Percentiles rank a stretch among this genome's conserved stretches.
These are phyloP conservation scores for Dusona sp. DNA, from an alignment of 2,888 invertebrate genomes.

Conservation along the genomic window DNA sequence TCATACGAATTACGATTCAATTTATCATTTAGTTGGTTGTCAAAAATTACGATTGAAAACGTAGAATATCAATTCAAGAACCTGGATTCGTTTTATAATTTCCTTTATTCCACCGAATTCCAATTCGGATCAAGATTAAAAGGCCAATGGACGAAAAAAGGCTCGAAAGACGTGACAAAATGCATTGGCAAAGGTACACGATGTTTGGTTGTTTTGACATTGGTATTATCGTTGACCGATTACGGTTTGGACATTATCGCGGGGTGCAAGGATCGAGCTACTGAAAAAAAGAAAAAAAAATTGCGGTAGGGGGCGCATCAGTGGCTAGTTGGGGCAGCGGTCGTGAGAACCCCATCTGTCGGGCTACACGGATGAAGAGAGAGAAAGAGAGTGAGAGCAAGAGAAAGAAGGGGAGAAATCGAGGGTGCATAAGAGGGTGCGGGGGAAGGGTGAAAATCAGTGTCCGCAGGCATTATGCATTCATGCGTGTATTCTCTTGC, in stretches of 20 bases:
- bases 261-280: constrained; percentile 4
- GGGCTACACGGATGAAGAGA: constrained; percentile 51
- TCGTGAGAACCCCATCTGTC: constrained; percentile 83
- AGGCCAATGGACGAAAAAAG: background rate
- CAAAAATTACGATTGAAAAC: too few relatives aligned
- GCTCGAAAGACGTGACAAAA: background rate
- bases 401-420: constrained; percentile 21
- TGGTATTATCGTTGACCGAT: constrained; percentile 79
- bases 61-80: too few relatives aligned
- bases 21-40: too few relatives aligned
- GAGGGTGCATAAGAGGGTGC: constrained; percentile 62
- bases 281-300: background rate
- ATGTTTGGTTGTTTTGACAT: constrained; percentile 79
- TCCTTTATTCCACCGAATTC: too few relatives aligned
- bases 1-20: too few relatives aligned
- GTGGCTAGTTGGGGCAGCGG: constrained; percentile 50
- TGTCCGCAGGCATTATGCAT: constrained; percentile 82
- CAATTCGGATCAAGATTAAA: too few relatives aligned
- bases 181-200: constrained; percentile 29
- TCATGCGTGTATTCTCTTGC: constrained; percentile 76
- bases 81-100: too few relatives aligned
- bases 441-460: constrained; percentile 83
- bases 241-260: constrained; percentile 71
- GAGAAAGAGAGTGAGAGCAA: constrained; percentile 66
- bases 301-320: constrained; percentile 58